Conservation (phyloP, 1,140 invertebrate species). For the Neotoxoptera formosana region DNA sequence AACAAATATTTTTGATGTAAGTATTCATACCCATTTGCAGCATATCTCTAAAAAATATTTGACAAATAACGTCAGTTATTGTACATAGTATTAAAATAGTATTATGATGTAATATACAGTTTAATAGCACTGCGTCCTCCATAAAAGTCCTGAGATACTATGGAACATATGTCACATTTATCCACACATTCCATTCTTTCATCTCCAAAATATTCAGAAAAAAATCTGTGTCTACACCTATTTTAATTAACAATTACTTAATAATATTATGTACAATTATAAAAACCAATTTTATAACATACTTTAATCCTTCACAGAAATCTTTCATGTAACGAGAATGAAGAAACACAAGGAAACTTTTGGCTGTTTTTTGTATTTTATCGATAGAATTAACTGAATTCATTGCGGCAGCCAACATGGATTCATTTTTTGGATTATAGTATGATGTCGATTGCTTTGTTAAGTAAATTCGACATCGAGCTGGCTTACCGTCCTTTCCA, state of each 20-base stretch:
- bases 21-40: background rate
- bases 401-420: slow-evolving; percentile 76
- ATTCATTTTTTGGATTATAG: slow-evolving; percentile 72
- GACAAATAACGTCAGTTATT: background rate
- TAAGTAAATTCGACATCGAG: slow-evolving; percentile 75
- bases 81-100: background rate
- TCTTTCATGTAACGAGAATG: slow-evolving; percentile 71
- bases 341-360: slow-evolving; percentile 74
- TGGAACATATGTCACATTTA: background rate
- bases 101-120: background rate
- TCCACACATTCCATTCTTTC: background rate
- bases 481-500: slow-evolving; percentile 70
- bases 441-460: slow-evolving; percentile 65
- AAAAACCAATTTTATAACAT: slow-evolving; percentile 61
- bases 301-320: slow-evolving; percentile 76
- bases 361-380: slow-evolving; percentile 68
- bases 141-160: background rate
- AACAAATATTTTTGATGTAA: background rate
- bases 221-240: slow-evolving; percentile 75
- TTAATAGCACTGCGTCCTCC: background rate
- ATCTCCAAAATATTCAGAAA: slow-evolving; percentile 82
- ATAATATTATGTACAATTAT: background rate
- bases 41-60: background rate
- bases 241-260: slow-evolving; percentile 21
- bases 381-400: slow-evolving; percentile 68